Base-by-base conservation (phyloP, 2,113 vertebrate species). In the Octodon degus region DNA sequence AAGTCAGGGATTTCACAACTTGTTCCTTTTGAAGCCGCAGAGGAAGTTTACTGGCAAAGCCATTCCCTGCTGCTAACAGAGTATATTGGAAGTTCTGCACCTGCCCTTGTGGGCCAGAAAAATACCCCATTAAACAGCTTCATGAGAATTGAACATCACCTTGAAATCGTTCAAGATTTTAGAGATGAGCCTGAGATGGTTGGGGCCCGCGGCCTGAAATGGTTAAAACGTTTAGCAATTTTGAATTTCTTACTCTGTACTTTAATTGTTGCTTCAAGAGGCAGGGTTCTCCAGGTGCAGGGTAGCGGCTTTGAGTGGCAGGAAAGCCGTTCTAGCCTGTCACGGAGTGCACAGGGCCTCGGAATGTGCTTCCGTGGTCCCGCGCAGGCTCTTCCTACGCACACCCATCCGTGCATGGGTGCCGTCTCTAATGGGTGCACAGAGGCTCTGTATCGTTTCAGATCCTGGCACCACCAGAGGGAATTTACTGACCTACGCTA, bases 221-320 rank as follows among this genome's bases (percentile, higher is more conserved):
- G 84, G 70, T 94, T 95, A 77, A 95, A 92, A 84, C n/a, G 89
- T 53, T 60, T 65, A 96, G 50, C 67, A 91, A 8, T 89, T 96
- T 34, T 65, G 76, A 43, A 85, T 92, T 89, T 89, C 77, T 89
- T 97, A 40, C 63, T 97, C 53, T 96, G 96, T 77, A 20, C 40
- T 43, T 80, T 30, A 65, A 25, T 30, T 84, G 40, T 97, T 93
- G 86, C 84, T 95, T 89, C 96, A 92, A 77, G 93, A 92, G 80
- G 85, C 65, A 70, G 4, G 4, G 84, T 76, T 96, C 34, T 90
- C 22, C 14, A 58, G 19, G 83, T 95, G 84, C 72, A 43, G 34
- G 34, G 60, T 76, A 14, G 0, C 96, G 90, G 90, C 89, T 96
- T 13, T 8, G 0, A 94, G 84, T 70, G 90, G 68, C 76, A 77